Conservation (phyloP, 2,797 vertebrate species). For the Brachyrhaphis roseni region DNA sequence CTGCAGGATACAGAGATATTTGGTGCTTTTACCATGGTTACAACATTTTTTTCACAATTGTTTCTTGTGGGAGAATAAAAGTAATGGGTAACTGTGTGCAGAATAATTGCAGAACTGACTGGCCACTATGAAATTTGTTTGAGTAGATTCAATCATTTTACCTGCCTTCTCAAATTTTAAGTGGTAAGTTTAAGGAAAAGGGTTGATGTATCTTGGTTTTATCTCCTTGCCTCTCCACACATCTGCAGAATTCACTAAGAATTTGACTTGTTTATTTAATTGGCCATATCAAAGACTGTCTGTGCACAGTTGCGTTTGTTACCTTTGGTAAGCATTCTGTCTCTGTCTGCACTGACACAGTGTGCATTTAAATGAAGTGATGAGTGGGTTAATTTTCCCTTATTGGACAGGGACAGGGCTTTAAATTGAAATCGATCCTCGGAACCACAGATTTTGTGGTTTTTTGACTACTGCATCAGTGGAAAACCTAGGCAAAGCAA, state of each 20-base stretch:
- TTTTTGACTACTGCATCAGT: neutral
- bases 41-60: neutral
- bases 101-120: neutral
- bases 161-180: neutral
- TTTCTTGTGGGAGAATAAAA: neutral
- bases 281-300: neutral
- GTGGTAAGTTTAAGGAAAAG: neutral
- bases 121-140: neutral
- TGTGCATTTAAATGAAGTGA: slow-evolving; percentile 7
- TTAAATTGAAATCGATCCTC: slow-evolving; percentile 12
- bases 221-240: neutral
- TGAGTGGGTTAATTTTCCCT: slow-evolving; percentile 10
- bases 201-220: neutral
- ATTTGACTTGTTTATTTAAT: neutral
- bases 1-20: neutral
- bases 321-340: neutral
- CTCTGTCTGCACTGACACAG: neutral
- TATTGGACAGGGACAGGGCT: neutral
- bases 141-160: neutral
- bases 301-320: neutral
- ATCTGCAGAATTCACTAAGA: neutral
- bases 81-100: neutral
- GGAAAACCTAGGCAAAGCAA: neutral
- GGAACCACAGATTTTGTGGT: neutral
- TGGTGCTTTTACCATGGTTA: neutral